A percentile compares a stretch with the other conserved stretches of the same genome.
Conservation (phyloP, 2,888 invertebrate genomes). For the Trachelus stipa region DNA sequence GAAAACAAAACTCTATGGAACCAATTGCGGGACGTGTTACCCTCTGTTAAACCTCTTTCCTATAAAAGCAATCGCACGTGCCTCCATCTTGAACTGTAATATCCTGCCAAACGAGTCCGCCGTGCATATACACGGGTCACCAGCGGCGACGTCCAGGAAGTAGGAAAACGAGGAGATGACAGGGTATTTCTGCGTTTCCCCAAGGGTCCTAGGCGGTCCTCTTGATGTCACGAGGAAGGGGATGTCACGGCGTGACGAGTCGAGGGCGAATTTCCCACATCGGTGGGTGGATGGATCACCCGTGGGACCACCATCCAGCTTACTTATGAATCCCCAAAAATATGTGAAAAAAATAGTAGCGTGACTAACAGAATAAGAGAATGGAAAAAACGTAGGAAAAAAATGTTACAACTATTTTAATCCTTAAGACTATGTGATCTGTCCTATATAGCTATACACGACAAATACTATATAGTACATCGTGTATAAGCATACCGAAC, state of each 20-base stretch:
- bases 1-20: not conserved
- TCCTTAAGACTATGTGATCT: slow-evolving; percentile 7
- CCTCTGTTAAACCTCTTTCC: not conserved
- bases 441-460: not conserved
- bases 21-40: not conserved
- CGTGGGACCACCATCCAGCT: slow-evolving; percentile 47
- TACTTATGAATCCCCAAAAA: slow-evolving; percentile 31
- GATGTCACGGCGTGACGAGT: slow-evolving; percentile 51
- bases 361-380: not conserved
- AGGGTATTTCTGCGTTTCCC: slow-evolving; percentile 50
- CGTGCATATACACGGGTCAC: not conserved
- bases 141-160: slow-evolving; percentile 21
- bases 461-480: not conserved
- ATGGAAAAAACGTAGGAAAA: slow-evolving; percentile 7
- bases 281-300: slow-evolving; percentile 41
- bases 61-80: not conserved
- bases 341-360: slow-evolving; percentile 10
- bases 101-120: not conserved
- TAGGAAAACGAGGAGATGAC: slow-evolving; percentile 49
- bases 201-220: slow-evolving; percentile 26
- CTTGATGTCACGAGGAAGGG: slow-evolving; percentile 38
- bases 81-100: not conserved
- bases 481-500: not conserved
- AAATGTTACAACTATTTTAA: slow-evolving; percentile 36
- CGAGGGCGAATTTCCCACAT: slow-evolving; percentile 50